Evolutionary conservation across 2,888 invertebrate genomes (phyloP).

Genomic region (Trichopoda pennipes): DNA sequence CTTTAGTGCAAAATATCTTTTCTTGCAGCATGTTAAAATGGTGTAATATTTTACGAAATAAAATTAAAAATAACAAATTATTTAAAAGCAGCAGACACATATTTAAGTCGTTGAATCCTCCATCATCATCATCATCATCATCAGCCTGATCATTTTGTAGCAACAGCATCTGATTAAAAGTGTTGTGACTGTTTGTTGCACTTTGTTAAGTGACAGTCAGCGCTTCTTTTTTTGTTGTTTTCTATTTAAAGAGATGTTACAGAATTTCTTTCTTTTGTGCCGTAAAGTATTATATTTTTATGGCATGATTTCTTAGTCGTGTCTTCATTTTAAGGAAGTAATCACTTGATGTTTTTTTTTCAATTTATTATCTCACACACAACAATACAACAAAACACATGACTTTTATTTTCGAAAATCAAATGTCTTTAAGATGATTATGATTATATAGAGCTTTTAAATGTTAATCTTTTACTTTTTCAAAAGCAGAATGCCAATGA

Average conservation of each 20-base stretch:
- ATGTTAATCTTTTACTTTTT: slow-evolving; percentile 17
- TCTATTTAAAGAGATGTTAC: slow-evolving; percentile 12
- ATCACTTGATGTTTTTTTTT: slow-evolving; percentile 29
- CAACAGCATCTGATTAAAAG: slow-evolving; percentile 61
- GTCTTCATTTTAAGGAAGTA: slow-evolving; percentile 42
- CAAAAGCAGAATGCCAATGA: slow-evolving; percentile 7
- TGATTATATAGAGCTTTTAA: slow-evolving; percentile 50
- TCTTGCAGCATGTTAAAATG: neutral
- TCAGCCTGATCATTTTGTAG: slow-evolving; percentile 29
- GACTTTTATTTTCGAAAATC: slow-evolving; percentile 39
- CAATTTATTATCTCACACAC: slow-evolving; percentile 13
- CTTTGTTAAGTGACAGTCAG: slow-evolving; percentile 65
- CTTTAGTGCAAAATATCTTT: too few species aligned
- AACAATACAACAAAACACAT: slow-evolving; percentile 42
- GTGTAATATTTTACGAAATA: slow-evolving; percentile 12
- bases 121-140: slow-evolving; percentile 15
- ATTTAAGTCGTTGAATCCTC: slow-evolving; percentile 19
- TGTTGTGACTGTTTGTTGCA: slow-evolving; percentile 67
- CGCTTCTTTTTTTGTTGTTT: slow-evolving; percentile 48
- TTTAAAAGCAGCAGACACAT: slow-evolving; percentile 34
- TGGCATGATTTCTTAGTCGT: slow-evolving; percentile 3
- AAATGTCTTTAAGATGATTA: slow-evolving; percentile 56
- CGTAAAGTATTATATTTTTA: slow-evolving; percentile 31
- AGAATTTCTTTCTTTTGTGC: slow-evolving; percentile 1
- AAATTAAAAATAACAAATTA: slow-evolving; percentile 14